phyloP scores from a whole-genome alignment of 2,797 vertebrate genomes.

The Anguilla anguilla region DNA sequence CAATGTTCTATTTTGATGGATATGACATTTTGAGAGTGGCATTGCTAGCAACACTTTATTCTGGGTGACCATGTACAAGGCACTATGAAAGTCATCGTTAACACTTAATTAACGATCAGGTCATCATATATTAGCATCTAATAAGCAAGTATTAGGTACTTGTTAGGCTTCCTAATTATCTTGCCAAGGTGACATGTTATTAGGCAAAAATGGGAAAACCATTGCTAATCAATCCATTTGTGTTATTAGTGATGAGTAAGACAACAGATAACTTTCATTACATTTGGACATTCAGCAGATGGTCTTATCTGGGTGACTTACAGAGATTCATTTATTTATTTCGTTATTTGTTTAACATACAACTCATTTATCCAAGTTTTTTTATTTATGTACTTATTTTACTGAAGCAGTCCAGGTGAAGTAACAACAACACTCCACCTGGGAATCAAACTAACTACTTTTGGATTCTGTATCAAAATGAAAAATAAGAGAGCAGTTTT shows the following conservation, averaged over 20 bases:
- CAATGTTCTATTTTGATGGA: background rate
- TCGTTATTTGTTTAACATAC: too few relatives aligned
- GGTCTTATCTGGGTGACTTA: too few relatives aligned
- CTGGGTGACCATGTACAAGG: background rate
- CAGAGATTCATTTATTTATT: too few relatives aligned
- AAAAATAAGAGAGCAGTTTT: background rate
- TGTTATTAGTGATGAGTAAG: too few relatives aligned
- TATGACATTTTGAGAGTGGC: background rate
- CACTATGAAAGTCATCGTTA: background rate
- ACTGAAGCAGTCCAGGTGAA: background rate
- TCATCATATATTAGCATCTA: background rate
- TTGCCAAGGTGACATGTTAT: too few relatives aligned
- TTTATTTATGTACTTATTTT: too few relatives aligned
- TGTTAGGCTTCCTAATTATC: background rate
- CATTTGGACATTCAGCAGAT: too few relatives aligned
- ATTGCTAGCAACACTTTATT: background rate
- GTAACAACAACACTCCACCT: background rate
- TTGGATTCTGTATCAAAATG: background rate
- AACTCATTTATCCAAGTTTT: too few relatives aligned
- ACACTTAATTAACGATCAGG: background rate
- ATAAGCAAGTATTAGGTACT: background rate
- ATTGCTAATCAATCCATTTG: too few relatives aligned
- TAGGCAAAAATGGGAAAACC: too few relatives aligned
- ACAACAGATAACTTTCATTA: too few relatives aligned
- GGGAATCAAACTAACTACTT: background rate